Base-by-base conservation (phyloP, 23 tunicate species). In the Diplosoma virens region DNA sequence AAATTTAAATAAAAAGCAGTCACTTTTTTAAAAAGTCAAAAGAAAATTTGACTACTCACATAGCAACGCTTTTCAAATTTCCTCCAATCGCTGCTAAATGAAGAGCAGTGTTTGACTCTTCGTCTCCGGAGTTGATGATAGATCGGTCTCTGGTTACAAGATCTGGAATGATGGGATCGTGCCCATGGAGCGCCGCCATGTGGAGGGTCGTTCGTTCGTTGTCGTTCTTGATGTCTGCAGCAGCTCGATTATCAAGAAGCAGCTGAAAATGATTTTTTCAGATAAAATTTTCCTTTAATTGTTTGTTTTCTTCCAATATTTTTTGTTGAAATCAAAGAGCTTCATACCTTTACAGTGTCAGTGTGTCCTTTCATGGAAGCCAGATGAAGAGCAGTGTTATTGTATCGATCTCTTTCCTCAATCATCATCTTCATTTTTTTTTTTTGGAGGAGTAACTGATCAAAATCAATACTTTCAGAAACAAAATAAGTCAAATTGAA, bases 361-460 rank as follows among this genome's bases (percentile, higher is more conserved):
- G 84, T 55, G 46, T 90, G 97, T 52, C 97, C 97, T 41, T 90
- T 90, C 67, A 75, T 75, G 29, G 97, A 76, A 32, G 98, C 98
- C 36, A 93, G 41, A 73, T 93, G 98, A 18, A 93, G 67, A 53
- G 98, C 94, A 35, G 98, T 93, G 93, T 93, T 90, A 86, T 90
- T 90, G 82, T 84, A 90, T 37, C 74, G 73, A 47, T 90, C 97
- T 65, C 97, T 64, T 55, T 90, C 97, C 67, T 90, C 90, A 17
- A 90, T 90, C 86, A 90, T 72, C 67, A 76, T 16, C 25, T 74
- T 55, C 34, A 81, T 75, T 47, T 84, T 90, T 32, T 74, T 66
- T n/a, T 68, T 70, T 79, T 67, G 34, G 17, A 80, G 73, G 0
- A 90, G 75, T 33, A 74, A 63, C 89, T 84, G 32, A n/a, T n/a